Base-by-base conservation (phyloP, 2,888 invertebrate species). In the Heliconius erato region DNA sequence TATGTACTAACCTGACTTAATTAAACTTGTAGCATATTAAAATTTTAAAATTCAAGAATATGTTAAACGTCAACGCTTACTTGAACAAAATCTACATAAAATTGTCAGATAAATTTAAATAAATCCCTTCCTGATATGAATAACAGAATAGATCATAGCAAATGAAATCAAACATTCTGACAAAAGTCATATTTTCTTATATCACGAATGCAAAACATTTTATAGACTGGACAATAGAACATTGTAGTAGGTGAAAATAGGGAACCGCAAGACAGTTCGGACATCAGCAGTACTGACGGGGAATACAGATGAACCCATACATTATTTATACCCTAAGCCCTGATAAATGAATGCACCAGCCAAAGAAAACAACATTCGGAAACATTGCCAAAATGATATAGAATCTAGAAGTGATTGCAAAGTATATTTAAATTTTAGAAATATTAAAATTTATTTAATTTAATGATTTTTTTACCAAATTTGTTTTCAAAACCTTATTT, bases 271-370 rank as follows among this genome's bases (percentile, higher is more conserved):
- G 82, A 80, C 81, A 83, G 82, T 82, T 79, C 72, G 82, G 82
- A 88, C 89, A 89, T 88, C 88, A 90, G 88, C 89, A 87, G 87
- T 88, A 90, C 91, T 85, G 89, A 87, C 88, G 89, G 87, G 86
- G 95, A 94, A 94, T 95, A 94, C 93, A 92, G 93, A 95, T 95
- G 92, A 90, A 93, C 92, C 93, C 92, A 95, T 95, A 95, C 95
- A 95, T 95, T 95, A 95, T 95, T 94, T 94, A 95, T 95, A 89
- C 89, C 86, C 92, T 94, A 94, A 95, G 93, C 92, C 93, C 91
- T 90, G 90, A 92, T 90, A 94, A 94, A 94, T 94, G 93, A 95
- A 95, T 95, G 95, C 95, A 95, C 90, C 92, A 87, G 87, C 88
- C 86, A 91, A 92, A 92, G 94, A 94, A 94, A 94, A 94, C 92